Evolutionary conservation across 2,113 vertebrate genomes (phyloP), one percentile per base, ranked within the genome.

Genomic region (Odontesthes bonariensis): DNA sequence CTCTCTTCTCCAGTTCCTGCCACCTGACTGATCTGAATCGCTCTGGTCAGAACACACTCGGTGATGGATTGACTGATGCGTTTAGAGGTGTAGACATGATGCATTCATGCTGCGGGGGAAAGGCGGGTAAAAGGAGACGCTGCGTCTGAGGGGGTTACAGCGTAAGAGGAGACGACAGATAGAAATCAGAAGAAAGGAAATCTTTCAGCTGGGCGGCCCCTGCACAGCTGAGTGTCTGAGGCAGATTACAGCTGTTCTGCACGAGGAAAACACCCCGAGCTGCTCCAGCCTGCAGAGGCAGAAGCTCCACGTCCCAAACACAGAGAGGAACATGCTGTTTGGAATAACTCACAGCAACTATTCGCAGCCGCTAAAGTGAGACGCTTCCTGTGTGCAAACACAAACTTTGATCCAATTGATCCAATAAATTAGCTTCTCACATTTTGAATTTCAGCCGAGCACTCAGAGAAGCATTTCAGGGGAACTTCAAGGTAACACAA

Each of bases 111-210:
- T 42, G 19, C 19, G 19, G 35, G 77, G 56, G 73, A 55, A 8
- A n/a, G 16, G 57, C 14, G 4, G 76, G 82, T 80, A 84, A 84
- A 70, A 27, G 27, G 27, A 27, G 27, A 27, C 27, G 27, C 40
- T 31, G 59, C 32, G 67, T 32, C 13, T n/a, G 27, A 13, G 12
- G 32, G 52, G 49, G 35, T 33, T 58, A 8, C 6, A 52, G 57
- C 23, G 86, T 66, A 73, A 86, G 52, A 68, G 52, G 63, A 88
- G 64, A 79, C 46, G 59, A 59, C 23, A 56, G 86, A 77, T 81
- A 83, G 27, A 27, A 27, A 27, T 80, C 83, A 53, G 61, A 63
- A 68, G 76, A 83, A 86, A 83, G 75, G 22, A 79, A 85, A 79
- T 77, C 77, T 75, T 75, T 83, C 58, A 44, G 31, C 19, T 31